Base-by-base conservation (phyloP, 2,113 vertebrate species). In the Camelus bactrianus region DNA sequence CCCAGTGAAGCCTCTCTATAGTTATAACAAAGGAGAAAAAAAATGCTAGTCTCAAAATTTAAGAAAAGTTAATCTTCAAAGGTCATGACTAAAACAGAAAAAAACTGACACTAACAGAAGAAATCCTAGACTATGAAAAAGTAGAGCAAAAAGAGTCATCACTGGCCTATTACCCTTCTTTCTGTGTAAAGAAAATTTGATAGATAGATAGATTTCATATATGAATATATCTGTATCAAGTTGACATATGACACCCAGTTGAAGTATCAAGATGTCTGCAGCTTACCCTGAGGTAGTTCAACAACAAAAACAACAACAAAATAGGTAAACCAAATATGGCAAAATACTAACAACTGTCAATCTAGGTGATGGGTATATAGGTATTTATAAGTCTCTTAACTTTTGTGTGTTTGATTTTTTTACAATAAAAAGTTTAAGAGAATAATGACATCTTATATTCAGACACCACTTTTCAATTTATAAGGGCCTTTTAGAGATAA, bases 31-130 rank as follows among this genome's bases (percentile, higher is more conserved):
- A 48, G 38, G 56, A 50, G 17, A 50, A 42, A 48, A 52, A 42
- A 87, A 35, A 75, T n/a, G 32, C 38, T 67, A 90, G 52, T 83
- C 62, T 89, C 84, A 89, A 65, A 83, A 77, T 60, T 38, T 82
- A 69, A 89, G 19, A 75, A 88, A 3, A 77, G 52, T 38, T 38
- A 9, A 28, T 58, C 62, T 87, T 67, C 58, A 83, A 85, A 95
- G 50, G 69, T 58, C n/a, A 22, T 76, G 38, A 89, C 26, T 88
- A 50, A 89, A 93, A 93, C 8, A 72, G 32, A 54, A 87, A 67
- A 42, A 77, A 84, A 75, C 0, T 65, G 28, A 83, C 11, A 22
- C 38, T 42, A 77, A 75, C 58, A 60, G 50, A 89, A 75, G 93
- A 84, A 73, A 89, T 83, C 38, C 80, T 35, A 85, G 70, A 14